Evolutionary conservation across 2,888 invertebrate species (phyloP).

Genomic region (Scaptomyza cyrtandrae): DNA sequence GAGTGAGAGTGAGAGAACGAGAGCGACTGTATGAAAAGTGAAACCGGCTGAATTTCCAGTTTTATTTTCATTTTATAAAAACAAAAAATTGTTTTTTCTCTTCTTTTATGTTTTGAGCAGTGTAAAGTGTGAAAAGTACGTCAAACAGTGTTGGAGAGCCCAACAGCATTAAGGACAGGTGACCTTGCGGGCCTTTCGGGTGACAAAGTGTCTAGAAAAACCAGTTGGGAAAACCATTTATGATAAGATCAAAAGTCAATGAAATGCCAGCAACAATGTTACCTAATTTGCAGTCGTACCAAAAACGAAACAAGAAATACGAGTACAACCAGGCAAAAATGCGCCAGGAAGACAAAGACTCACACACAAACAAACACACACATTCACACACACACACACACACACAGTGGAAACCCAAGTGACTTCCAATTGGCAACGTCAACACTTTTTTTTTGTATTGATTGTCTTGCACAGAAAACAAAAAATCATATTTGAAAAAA

Average conservation of each 20-base stretch:
- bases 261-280: slow-evolving; percentile 69
- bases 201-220: slow-evolving; percentile 34
- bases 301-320: slow-evolving; percentile 67
- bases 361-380: slow-evolving; percentile 14
- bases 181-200: slow-evolving; percentile 54
- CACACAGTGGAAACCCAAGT: slow-evolving; percentile 51
- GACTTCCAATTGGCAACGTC: slow-evolving; percentile 59
- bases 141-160: not conserved
- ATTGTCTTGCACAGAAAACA: slow-evolving; percentile 59
- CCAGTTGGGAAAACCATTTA: slow-evolving; percentile 63
- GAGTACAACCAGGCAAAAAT: slow-evolving; percentile 43
- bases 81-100: not conserved
- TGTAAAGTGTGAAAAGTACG: not conserved
- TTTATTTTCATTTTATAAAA: slow-evolving; percentile 8
- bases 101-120: not conserved
- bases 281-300: slow-evolving; percentile 65
- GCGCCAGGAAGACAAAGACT: slow-evolving; percentile 62
- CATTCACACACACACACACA: slow-evolving; percentile 17
- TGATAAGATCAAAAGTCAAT: slow-evolving; percentile 75
- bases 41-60: slow-evolving; percentile 61
- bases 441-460: slow-evolving; percentile 59
- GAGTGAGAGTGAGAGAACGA: no score
- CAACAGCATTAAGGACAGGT: slow-evolving; percentile 42
- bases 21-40: slow-evolving; percentile 47
- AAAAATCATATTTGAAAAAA: slow-evolving; percentile 8